Base-by-base conservation (phyloP, 2,888 invertebrate species). In the Lottia scabra region DNA sequence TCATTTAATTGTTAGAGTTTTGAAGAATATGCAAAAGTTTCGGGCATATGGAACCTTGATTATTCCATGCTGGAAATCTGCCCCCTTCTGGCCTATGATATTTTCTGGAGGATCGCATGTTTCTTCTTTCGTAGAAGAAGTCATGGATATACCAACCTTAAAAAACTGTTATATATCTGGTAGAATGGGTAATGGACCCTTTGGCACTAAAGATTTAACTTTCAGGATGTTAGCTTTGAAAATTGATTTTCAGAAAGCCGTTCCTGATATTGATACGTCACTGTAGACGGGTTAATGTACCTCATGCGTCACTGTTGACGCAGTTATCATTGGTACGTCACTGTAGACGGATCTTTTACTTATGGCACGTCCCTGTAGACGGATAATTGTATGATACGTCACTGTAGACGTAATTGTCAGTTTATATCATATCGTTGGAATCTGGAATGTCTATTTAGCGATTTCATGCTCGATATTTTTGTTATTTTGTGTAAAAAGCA, bases 1-100 rank as follows among this genome's bases (percentile, higher is more conserved):
- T 13, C 43, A 23, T 8, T 10, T 44, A 12, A 46, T 70, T 23
- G 27, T 12, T 26, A 43, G 62, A 64, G 74, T 70, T 15, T 56
- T 26, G 23, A 63, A 44, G 23, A 19, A 16, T 65, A 71, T 56
- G 45, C 27, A 16, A 26, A 2, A n/a, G 43, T 44, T 23, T 66
- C 63, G 12, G 64, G 65, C n/a, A 76, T 71, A 13, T 76, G 74
- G 74, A 70, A 73, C 43, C 66, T 70, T 62, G 43, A 71, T 12
- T 30, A 16, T 45, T 67, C 71, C 16, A 68, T 73, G 15, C 68
- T 45, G 13, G 67, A 69, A 16, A 73, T 73, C 16, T 64, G 67
- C 16, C 4, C 23, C 23, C 66, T 70, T 12, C 43, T 71, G 16
- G 56, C 15, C 12, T 16, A 56, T 46, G 23, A 26, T 44, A 45